phyloP scores from a whole-genome alignment of 2,113 vertebrate genomes.

The Uria aalge region DNA sequence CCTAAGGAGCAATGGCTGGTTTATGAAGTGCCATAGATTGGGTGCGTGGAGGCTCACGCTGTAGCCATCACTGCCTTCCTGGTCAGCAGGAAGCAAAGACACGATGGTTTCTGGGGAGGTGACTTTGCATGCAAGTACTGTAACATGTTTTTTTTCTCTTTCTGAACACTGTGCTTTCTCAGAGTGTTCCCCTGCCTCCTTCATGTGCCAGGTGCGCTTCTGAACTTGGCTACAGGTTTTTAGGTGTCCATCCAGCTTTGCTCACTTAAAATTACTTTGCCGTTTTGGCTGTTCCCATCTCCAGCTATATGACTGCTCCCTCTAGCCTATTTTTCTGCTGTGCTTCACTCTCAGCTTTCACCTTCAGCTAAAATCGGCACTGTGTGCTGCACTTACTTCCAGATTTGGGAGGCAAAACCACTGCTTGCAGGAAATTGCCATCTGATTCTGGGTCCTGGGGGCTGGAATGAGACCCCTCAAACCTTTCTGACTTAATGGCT shows the following conservation, averaged over 20 bases:
- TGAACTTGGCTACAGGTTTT: neutral
- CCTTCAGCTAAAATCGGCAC: neutral
- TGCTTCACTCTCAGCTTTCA: neutral
- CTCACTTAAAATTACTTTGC: neutral
- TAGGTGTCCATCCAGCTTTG: neutral
- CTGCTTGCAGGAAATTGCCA: neutral
- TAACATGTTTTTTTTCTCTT: neutral
- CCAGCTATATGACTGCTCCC: neutral
- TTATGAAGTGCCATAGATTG: neutral
- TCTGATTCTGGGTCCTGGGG: neutral
- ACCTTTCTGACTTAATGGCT: neutral
- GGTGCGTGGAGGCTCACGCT: fast-evolving
- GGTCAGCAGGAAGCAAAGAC: neutral
- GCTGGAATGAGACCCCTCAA: neutral
- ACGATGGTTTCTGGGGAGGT: neutral
- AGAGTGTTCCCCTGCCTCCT: neutral
- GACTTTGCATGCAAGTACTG: neutral
- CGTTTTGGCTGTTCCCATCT: neutral
- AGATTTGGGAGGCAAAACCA: neutral
- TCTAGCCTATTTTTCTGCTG: neutral
- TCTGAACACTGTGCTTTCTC: neutral
- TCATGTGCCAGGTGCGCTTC: neutral
- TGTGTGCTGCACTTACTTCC: neutral
- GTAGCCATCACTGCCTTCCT: neutral
- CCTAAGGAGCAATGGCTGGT: neutral